These are phyloP conservation scores for Cordylochernes scorpioides DNA, from an alignment of 2,888 invertebrate genomes.

Conservation along the genomic window DNA sequence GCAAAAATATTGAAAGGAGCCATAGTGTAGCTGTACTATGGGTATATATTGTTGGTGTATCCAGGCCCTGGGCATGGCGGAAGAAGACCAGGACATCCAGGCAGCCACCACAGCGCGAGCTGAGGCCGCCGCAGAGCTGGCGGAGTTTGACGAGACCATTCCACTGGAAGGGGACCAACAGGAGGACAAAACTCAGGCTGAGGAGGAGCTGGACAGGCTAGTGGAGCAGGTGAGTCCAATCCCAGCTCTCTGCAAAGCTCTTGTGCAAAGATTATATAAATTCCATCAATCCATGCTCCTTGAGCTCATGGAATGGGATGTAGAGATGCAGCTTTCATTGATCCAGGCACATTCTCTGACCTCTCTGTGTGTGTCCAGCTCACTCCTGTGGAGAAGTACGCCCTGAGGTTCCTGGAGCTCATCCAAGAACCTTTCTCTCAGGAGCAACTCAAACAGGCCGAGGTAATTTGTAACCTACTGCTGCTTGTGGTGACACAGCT, in stretches of 20 bases:
- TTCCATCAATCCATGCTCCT: too few relatives aligned
- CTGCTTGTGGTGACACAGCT: too few relatives aligned
- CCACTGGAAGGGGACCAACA: constrained; percentile 25
- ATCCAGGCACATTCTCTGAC: neutral
- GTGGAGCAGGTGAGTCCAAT: constrained; percentile 21
- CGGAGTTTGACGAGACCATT: constrained; percentile 83
- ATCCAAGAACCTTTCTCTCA: constrained; percentile 47
- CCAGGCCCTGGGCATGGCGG: constrained; percentile 56
- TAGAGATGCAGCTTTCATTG: neutral
- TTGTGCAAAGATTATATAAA: too few relatives aligned
- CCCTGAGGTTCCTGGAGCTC: constrained; percentile 69
- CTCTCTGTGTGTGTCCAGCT: constrained; percentile 31
- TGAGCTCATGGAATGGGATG: too few relatives aligned
- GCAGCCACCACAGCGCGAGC: constrained; percentile 67
- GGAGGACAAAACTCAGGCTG: constrained; percentile 21
- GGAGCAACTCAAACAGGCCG: constrained; percentile 61
- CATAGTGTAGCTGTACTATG: too few relatives aligned
- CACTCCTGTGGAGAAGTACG: constrained; percentile 77
- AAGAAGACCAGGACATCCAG: constrained; percentile 78
- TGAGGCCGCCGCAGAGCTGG: constrained; percentile 63
- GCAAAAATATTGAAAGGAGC: too few relatives aligned
- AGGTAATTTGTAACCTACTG: too few relatives aligned
- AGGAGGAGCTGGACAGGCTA: constrained; percentile 22
- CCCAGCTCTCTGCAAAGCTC: neutral
- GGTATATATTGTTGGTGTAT: neutral